Percentiles rank a stretch among this genome's conserved stretches.
Conservation (phyloP, 2,797 vertebrate species). For the Calcarius lapponicus region DNA sequence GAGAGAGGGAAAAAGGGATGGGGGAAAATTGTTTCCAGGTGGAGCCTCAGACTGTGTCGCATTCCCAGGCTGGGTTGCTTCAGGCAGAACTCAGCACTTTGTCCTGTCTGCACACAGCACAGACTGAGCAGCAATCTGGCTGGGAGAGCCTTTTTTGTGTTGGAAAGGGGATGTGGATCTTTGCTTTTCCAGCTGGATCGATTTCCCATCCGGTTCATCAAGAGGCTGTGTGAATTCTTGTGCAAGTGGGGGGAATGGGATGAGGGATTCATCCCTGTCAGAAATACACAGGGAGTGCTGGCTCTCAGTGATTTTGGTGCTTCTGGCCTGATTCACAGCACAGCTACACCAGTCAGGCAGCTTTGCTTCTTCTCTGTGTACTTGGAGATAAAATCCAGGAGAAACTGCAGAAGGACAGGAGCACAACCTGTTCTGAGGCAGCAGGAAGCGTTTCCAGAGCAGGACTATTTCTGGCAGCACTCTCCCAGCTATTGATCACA, state of each 20-base stretch:
- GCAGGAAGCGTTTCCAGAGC: background rate
- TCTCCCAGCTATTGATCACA: background rate
- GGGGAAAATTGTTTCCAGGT: constrained; percentile 8
- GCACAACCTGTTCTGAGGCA: background rate
- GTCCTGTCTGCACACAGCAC: background rate
- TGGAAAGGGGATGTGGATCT: background rate
- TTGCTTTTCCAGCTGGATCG: background rate
- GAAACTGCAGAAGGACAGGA: background rate
- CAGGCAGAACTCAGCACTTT: background rate
- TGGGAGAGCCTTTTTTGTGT: background rate
- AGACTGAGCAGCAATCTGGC: background rate
- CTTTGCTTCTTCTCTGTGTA: background rate
- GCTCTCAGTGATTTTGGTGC: background rate
- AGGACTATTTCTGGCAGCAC: background rate
- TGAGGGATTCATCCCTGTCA: background rate
- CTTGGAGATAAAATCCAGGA: background rate
- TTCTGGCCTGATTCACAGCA: background rate
- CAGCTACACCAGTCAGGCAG: fast-evolving
- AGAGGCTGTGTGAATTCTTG: background rate
- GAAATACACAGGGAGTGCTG: background rate
- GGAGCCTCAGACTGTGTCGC: background rate
- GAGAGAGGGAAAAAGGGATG: background rate
- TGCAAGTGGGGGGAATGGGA: background rate
- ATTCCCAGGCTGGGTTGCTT: background rate
- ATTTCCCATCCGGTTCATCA: background rate